Base-by-base conservation (phyloP, 2,797 vertebrate species). In the Garrulus glandarius region DNA sequence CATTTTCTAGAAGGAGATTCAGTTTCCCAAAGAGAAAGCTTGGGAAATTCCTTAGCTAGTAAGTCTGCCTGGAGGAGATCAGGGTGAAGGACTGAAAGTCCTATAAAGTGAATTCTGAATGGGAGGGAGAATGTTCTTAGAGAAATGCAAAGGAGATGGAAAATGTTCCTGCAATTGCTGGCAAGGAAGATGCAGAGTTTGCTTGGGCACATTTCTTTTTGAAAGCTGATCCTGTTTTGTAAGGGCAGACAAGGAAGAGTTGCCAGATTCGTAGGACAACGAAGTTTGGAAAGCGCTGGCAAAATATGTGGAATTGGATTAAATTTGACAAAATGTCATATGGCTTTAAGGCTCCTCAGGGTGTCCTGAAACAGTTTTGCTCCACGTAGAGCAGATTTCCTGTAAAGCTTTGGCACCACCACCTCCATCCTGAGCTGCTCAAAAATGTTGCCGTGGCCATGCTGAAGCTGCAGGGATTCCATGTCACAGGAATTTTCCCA, bases 311-410 rank as follows among this genome's bases (percentile, higher is more conserved):
- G 80, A 95, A 94, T 89, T 95, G 89, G 92, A 95, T 93, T 95
- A 94, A 93, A 96, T 90, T 80, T 96, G 96, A 97, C 92, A 95
- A 96, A 97, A 96, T 95, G 85, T 95, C 92, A 90, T 74, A 86
- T 70, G 95, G 89, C 91, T 97, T 93, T 82, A 84, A 95, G 90
- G 77, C 67, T 96, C 90, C 87, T 96, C 87, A 60, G 83, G 89
- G 92, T 90, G 70, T 93, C 91, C 91, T 79, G 56, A 93, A 93
- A 90, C 46, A 75, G 61, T 96, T 96, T 88, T 86, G 43, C 63
- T 92, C 83, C 72, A 86, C 2, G 5, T 91, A 87, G 29, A 1
- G 2, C 87, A 95, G 70, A 81, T 95, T 95, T 93, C 67, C 74
- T 91, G 52, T 63, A 92, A 93, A 90, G 59, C 67, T 90, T 87